Evolutionary conservation across 1,140 invertebrate genomes (phyloP).

Genomic region (Drosophila fuyamai): DNA sequence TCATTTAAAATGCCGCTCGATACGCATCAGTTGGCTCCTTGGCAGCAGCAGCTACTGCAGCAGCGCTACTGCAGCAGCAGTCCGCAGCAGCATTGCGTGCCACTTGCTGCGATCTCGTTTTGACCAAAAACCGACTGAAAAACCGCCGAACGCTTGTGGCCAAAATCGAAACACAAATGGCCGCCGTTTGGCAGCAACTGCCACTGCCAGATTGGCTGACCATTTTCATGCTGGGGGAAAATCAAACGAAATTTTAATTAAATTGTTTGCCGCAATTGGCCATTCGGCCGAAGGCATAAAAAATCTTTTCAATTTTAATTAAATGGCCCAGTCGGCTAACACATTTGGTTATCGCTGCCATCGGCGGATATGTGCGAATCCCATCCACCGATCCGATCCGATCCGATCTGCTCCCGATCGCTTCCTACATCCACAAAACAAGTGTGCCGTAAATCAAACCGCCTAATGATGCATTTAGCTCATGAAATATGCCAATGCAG

Average conservation of each 20-base stretch:
- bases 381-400: background rate
- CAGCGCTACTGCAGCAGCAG: background rate
- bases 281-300: constrained; percentile 22
- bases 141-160: constrained; percentile 52
- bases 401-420: background rate
- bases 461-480: constrained; percentile 81
- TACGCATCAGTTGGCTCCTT: constrained; percentile 74
- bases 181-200: constrained; percentile 45
- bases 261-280: constrained; percentile 61
- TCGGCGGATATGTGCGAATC: constrained; percentile 10
- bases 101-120: constrained; percentile 81
- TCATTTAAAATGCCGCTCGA: constrained; percentile 81
- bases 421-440: constrained; percentile 30
- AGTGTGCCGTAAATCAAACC: constrained; percentile 73
- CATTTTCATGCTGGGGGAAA: constrained; percentile 66
- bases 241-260: constrained; percentile 71
- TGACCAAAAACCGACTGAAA: constrained; percentile 58
- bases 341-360: constrained; percentile 16
- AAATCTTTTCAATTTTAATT: constrained; percentile 59
- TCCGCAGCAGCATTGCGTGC: constrained; percentile 61
- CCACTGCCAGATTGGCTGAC: constrained; percentile 55
- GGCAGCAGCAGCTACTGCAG: constrained; percentile 6
- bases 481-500: constrained; percentile 80
- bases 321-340: constrained; percentile 14
- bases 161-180: constrained; percentile 63